Conservation (phyloP, 2,888 invertebrate genomes). For the Saturnia pavonia region DNA sequence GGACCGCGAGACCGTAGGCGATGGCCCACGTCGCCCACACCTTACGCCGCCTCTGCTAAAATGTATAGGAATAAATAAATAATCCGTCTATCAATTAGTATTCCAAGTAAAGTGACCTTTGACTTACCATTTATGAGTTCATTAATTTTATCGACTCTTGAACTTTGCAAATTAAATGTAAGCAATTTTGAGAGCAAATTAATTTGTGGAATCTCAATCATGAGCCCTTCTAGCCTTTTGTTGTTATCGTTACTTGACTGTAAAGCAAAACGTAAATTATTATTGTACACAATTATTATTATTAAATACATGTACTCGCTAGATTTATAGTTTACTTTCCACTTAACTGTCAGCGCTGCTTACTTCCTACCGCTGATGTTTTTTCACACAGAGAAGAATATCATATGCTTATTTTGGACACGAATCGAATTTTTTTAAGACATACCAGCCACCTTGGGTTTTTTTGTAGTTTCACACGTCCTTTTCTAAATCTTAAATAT, state of each 20-base stretch:
- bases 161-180: slow-evolving; percentile 31
- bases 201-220: slow-evolving; percentile 40
- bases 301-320: background rate
- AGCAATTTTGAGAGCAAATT: slow-evolving; percentile 40
- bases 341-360: background rate
- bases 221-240: slow-evolving; percentile 35
- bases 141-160: slow-evolving; percentile 39
- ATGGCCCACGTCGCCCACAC: too few relatives aligned
- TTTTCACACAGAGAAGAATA: background rate
- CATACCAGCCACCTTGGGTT: too few relatives aligned
- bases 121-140: slow-evolving; percentile 18
- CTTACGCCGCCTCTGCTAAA: too few relatives aligned
- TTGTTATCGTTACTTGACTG: slow-evolving; percentile 33
- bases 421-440: too few relatives aligned
- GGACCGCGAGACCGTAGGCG: too few relatives aligned
- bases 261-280: slow-evolving; percentile 21
- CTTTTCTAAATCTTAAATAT: too few relatives aligned
- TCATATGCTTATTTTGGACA: too few relatives aligned
- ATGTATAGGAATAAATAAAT: background rate
- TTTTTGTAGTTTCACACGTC: too few relatives aligned
- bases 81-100: background rate
- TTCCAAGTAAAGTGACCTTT: background rate
- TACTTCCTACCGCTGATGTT: background rate
- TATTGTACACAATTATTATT: background rate
- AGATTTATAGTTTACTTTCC: background rate